Percentiles rank a stretch among this genome's conserved stretches.
phyloP scores from a whole-genome alignment of 1,140 invertebrate genomes.

The Drosophila kepulauana region DNA sequence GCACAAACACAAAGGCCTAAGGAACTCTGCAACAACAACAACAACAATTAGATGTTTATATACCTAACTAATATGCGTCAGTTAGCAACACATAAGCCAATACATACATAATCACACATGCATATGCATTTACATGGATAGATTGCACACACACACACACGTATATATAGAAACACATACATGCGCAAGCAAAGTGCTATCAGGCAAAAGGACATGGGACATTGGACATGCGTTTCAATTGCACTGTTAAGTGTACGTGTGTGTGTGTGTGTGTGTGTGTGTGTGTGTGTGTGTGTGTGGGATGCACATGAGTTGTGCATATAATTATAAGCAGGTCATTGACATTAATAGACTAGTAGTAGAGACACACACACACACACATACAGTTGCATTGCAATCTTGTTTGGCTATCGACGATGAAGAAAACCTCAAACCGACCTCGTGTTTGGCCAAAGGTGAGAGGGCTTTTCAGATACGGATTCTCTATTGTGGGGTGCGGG shows the following conservation, averaged over 20 bases:
- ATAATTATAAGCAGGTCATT: conserved; percentile 83
- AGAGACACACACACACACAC: conserved; percentile 13
- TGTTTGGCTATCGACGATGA: conserved; percentile 30
- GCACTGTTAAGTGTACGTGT: conserved; percentile 46
- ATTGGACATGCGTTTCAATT: conserved; percentile 57
- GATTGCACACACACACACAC: background rate
- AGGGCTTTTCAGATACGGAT: background rate
- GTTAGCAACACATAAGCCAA: conserved; percentile 27
- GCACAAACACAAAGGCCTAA: conserved; percentile 37
- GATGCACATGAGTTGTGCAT: conserved; percentile 66
- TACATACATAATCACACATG: conserved; percentile 14
- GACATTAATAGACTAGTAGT: conserved; percentile 63
- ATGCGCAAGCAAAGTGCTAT: conserved; percentile 56
- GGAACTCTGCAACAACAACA: conserved; percentile 19
- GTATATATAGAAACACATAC: conserved; percentile 26
- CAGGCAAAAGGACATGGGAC: conserved; percentile 68
- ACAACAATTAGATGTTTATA: conserved; percentile 41
- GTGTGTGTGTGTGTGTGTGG: conserved; percentile 45
- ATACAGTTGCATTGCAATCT: conserved; percentile 9
- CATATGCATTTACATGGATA: conserved; percentile 18
- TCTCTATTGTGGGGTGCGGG: conserved; percentile 12
- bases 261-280: conserved; percentile 28
- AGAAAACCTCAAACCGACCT: conserved; percentile 31
- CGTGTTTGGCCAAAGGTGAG: conserved; percentile 18
- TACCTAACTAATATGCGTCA: conserved; percentile 22